Base-by-base conservation (phyloP, 92 coral and sea anemone genomes). In the Phenganax marumi region DNA sequence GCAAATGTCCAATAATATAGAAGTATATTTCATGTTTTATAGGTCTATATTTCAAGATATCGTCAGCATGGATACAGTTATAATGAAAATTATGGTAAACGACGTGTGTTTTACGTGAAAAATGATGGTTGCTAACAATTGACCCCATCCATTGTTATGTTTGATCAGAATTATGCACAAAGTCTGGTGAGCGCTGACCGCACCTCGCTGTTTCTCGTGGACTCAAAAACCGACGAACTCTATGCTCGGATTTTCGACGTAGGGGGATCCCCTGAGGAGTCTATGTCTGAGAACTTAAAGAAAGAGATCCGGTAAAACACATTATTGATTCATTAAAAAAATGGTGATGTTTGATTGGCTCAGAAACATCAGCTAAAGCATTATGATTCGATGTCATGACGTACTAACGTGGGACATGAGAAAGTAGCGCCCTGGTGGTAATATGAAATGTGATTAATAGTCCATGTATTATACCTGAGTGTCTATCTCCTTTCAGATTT, bases 21-120 rank as follows among this genome's bases (percentile, higher is more conserved):
- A 69, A 69, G 3, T 69, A 19, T 12, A 14, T 69, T 11, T 54
- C 77, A 7, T 48, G 21, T 0, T 58, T 77, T 50, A 7, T 74
- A 95, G 98, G 84, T 95, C 98, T 16, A 95, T 95, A 71, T 95
- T 95, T 81, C 98, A 95, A 84, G 98, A 95, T 83, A 95, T 95
- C 79, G 97, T 96, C 63, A 96, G 99, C 83, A 96, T 96, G 99
- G 99, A 96, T 66, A 96, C 96, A 18, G 99, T 96, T 12, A 96
- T 96, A 43, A 96, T 96, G 99, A 96, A 96, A 83, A 96, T 96
- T 65, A 96, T 96, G 99, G 99, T 96, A 66, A 52, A 97, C 13
- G 50, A 66, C 65, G 33, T 47, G 48, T 4, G 2, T 10, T 43
- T 6, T 8, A 9, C 17, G 70, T 12, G 3, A 77, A 8, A 26